These are phyloP conservation scores for Xestobium rufovillosum DNA, from an alignment of 2,888 invertebrate species.

Conservation along the genomic window DNA sequence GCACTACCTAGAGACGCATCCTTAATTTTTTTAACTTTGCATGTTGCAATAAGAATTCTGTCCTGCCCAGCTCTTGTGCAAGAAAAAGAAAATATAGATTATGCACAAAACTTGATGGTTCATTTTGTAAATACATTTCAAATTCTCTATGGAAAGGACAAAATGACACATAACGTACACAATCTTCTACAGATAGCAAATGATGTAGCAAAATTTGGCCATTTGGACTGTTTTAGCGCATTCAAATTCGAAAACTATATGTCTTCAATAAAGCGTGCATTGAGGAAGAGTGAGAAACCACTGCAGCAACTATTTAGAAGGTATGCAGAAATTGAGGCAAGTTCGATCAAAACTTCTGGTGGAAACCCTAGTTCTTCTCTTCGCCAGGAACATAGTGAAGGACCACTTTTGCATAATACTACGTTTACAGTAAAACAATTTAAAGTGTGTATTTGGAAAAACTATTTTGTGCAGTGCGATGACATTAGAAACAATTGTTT, in stretches of 20 bases:
- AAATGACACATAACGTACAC: conserved; percentile 21
- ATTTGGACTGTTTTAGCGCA: conserved; percentile 21
- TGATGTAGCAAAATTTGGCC: conserved; percentile 17
- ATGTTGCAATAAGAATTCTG: conserved; percentile 10
- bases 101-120: conserved; percentile 6
- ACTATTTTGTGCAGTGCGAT: no score
- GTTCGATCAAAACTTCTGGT: no score
- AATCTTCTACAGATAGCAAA: conserved; percentile 20
- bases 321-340: no score
- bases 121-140: conserved; percentile 9
- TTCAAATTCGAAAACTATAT: conserved; percentile 23
- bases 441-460: no score
- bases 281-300: no score
- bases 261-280: conserved; percentile 17
- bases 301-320: no score
- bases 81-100: background rate
- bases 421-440: no score
- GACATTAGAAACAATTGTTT: no score
- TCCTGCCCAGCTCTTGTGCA: background rate
- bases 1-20: conserved; percentile 13
- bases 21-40: no score
- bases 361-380: no score
- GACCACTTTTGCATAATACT: no score
- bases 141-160: conserved; percentile 10
- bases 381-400: no score